Conservation (phyloP, 2,888 invertebrate genomes). For the Euclidia mi region DNA sequence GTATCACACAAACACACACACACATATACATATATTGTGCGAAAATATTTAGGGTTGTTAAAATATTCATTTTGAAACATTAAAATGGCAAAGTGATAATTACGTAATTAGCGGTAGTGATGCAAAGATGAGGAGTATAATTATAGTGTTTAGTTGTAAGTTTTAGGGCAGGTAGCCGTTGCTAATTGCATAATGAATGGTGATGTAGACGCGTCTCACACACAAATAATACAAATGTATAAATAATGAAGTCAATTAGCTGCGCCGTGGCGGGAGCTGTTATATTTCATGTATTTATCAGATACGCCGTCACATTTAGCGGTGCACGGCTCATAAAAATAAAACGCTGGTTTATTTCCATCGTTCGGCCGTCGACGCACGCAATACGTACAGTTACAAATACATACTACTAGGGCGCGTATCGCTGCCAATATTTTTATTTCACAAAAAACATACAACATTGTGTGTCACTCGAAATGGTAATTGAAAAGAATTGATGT, state of each 20-base stretch:
- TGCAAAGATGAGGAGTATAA: too few species aligned
- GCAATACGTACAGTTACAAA: slow-evolving; percentile 36
- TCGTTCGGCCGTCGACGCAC: slow-evolving; percentile 50
- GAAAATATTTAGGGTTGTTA: too few species aligned
- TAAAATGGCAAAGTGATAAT: too few species aligned
- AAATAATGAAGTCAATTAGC: slow-evolving; percentile 70
- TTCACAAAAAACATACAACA: slow-evolving; percentile 31
- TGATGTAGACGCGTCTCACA: slow-evolving; percentile 24
- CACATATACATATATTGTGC: too few species aligned
- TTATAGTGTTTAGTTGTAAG: too few species aligned
- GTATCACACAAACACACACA: too few species aligned
- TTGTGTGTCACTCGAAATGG: slow-evolving; percentile 21
- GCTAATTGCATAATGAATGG: slow-evolving; percentile 18
- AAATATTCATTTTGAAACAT: too few species aligned
- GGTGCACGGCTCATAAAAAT: slow-evolving; percentile 70
- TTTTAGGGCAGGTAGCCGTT: too few species aligned
- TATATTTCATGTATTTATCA: slow-evolving; percentile 76
- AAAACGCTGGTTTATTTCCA: slow-evolving; percentile 69
- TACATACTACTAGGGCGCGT: slow-evolving; percentile 9
- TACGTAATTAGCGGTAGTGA: too few species aligned
- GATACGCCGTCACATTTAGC: slow-evolving; percentile 71
- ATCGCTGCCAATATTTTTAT: slow-evolving; percentile 24
- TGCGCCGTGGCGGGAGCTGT: slow-evolving; percentile 56
- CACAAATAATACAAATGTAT: slow-evolving; percentile 28
- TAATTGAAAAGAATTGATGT: slow-evolving; percentile 42